These are phyloP conservation scores for Agelaius tricolor DNA, from an alignment of 2,113 vertebrate genomes.

Conservation along the genomic window DNA sequence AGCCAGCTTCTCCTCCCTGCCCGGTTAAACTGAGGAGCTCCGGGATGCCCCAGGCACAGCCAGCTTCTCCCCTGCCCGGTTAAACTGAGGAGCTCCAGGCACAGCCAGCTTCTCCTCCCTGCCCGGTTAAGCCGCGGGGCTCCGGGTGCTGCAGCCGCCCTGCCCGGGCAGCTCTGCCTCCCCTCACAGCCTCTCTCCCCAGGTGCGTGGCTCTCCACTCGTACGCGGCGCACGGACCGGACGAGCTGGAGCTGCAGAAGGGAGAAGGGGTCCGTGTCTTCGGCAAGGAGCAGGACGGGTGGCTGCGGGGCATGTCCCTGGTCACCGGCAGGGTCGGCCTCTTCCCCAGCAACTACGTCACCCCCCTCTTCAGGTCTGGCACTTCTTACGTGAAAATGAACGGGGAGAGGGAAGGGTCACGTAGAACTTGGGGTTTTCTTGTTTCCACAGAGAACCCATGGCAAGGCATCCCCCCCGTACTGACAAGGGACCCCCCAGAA, in stretches of 20 bases:
- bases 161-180: background rate
- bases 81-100: background rate
- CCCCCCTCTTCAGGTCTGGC: constrained; percentile 88
- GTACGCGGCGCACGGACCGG: constrained; percentile 78
- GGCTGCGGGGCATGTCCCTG: constrained; percentile 91
- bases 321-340: constrained; percentile 88
- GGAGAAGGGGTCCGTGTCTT: constrained; percentile 92
- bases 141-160: rapidly evolving
- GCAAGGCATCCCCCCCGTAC: background rate
- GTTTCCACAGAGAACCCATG: rapidly evolving
- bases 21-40: background rate
- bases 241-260: constrained; percentile 90
- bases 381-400: rapidly evolving
- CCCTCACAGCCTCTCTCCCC: background rate
- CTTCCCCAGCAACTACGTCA: constrained; percentile 88
- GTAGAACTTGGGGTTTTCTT: background rate
- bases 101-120: background rate
- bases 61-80: background rate
- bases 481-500: background rate
- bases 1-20: background rate
- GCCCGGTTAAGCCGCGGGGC: rapidly evolving
- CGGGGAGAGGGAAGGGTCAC: rapidly evolving
- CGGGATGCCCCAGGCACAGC: background rate
- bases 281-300: constrained; percentile 88
- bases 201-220: constrained; percentile 90